These are phyloP conservation scores for Vireo griseus DNA, from an alignment of 2,797 vertebrate genomes.

Conservation along the genomic window DNA sequence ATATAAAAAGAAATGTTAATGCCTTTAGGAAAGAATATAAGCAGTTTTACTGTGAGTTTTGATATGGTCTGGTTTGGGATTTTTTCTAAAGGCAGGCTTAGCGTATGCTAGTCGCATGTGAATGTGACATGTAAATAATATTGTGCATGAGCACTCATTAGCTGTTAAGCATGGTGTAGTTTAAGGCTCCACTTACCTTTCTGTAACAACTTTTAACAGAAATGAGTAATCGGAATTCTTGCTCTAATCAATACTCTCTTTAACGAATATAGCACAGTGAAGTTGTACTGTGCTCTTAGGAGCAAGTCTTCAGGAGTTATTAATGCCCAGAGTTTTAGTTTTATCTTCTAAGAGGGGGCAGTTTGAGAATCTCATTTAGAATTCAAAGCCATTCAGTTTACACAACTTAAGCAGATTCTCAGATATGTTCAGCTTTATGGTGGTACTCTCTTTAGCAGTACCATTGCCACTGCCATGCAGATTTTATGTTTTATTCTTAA, in stretches of 20 bases:
- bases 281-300: neutral
- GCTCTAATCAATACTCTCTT: neutral
- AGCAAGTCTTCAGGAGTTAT: neutral
- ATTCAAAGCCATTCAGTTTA: neutral
- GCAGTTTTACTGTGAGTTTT: neutral
- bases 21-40: neutral
- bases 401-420: neutral
- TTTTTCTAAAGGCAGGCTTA: neutral
- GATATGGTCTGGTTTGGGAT: neutral
- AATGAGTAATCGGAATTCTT: neutral
- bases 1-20: neutral
- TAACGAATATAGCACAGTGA: neutral
- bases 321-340: neutral
- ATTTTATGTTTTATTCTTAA: neutral
- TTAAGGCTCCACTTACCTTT: neutral
- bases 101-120: neutral
- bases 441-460: neutral
- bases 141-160: neutral
- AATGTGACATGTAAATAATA: neutral
- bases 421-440: neutral
- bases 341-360: neutral
- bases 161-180: neutral
- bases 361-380: neutral
- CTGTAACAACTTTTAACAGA: neutral
- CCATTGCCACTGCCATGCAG: neutral